Evolutionary conservation across 2,888 invertebrate genomes (phyloP).

Genomic region (Megalurothrips usitatus): DNA sequence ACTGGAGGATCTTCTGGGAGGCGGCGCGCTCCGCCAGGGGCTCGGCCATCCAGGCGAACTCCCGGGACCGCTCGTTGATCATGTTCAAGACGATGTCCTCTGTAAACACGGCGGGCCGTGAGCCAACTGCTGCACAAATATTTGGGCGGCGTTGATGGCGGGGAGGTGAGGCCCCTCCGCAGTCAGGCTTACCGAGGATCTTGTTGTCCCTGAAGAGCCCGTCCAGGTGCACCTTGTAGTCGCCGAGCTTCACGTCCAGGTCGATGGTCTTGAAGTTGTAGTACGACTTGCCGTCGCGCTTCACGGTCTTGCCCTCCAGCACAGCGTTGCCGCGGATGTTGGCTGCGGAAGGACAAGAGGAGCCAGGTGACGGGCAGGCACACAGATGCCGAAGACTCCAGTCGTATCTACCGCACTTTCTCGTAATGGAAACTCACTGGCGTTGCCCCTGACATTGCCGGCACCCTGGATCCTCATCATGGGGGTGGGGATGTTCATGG

Average conservation of each 20-base stretch:
- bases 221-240: conserved; percentile 54
- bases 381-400: not conserved
- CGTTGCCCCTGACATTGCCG: conserved; percentile 56
- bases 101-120: conserved; percentile 39
- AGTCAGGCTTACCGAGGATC: conserved; percentile 49
- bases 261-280: conserved; percentile 52
- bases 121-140: not conserved
- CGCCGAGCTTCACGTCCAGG: conserved; percentile 52
- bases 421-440: conserved; percentile 49
- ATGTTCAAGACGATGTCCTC: conserved; percentile 53
- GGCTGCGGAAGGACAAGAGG: conserved; percentile 40
- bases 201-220: conserved; percentile 60
- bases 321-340: conserved; percentile 51
- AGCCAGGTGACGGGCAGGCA: not conserved
- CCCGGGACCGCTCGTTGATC: conserved; percentile 56
- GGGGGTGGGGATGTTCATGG: conserved; percentile 55
- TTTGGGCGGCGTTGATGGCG: not conserved
- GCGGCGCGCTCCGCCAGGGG: conserved; percentile 56
- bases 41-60: conserved; percentile 52
- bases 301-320: conserved; percentile 47
- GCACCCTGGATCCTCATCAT: conserved; percentile 56
- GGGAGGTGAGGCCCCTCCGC: not conserved
- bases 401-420: not conserved
- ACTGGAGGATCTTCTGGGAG: conserved; percentile 50
- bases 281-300: conserved; percentile 49